Evolutionary conservation across 1,140 invertebrate genomes (phyloP).

Genomic region (Apolygus lucorum): DNA sequence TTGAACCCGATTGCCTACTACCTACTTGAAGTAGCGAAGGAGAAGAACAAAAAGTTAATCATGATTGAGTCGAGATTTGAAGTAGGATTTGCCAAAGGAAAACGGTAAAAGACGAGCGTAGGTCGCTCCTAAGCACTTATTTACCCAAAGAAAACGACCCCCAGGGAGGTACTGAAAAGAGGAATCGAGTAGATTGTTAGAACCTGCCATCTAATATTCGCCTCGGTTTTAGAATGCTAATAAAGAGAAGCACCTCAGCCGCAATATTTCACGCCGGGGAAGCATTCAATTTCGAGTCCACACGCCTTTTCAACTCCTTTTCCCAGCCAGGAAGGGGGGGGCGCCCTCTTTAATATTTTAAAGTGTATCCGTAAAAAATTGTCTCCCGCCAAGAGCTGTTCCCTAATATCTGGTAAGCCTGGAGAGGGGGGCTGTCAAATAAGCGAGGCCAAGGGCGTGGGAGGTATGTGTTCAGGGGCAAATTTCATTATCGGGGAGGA

Average conservation of each 20-base stretch:
- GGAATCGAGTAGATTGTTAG: neutral
- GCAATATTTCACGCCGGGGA: neutral
- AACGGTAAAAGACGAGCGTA: too few species aligned
- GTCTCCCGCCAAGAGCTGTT: neutral
- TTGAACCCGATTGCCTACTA: too few species aligned
- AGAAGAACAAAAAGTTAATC: too few species aligned
- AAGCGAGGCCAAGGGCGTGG: too few species aligned
- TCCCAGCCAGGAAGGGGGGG: too few species aligned
- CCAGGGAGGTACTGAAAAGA: neutral
- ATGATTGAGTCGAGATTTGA: too few species aligned
- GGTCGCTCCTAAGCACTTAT: too few species aligned
- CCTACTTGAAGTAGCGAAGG: too few species aligned
- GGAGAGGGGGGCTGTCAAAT: neutral
- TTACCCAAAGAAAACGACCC: neutral
- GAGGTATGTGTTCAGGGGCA: neutral
- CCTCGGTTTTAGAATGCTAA: neutral
- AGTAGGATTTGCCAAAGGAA: too few species aligned
- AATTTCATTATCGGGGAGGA: neutral
- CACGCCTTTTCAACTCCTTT: neutral
- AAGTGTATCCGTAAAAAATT: neutral
- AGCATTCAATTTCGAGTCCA: neutral
- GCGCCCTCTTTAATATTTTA: neutral
- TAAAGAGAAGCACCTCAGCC: neutral
- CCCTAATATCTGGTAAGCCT: neutral
- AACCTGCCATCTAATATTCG: neutral